Evolutionary conservation across 2,113 vertebrate genomes (phyloP).

Genomic region (Gymnarchus niloticus): DNA sequence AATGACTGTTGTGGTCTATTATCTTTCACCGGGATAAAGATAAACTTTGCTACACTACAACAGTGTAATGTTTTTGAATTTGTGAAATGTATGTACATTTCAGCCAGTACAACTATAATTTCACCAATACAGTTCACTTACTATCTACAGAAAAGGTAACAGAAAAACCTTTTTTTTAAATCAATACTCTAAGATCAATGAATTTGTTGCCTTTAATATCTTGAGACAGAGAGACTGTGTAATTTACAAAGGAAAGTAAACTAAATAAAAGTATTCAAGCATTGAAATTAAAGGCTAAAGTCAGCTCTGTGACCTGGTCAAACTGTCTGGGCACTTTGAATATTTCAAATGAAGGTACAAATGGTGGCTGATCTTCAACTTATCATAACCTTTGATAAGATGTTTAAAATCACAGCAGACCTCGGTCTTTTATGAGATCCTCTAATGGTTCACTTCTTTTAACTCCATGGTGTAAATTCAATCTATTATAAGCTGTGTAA

Average conservation of each 20-base stretch:
- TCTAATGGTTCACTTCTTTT: background rate
- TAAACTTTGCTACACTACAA: background rate
- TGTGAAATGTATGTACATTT: too few relatives aligned
- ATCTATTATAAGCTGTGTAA: too few relatives aligned
- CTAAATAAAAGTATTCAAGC: too few relatives aligned
- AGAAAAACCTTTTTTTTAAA: too few relatives aligned
- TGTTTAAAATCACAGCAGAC: background rate
- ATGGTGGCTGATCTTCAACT: background rate
- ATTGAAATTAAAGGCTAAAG: too few relatives aligned
- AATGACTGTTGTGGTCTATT: background rate
- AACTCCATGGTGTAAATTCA: background rate
- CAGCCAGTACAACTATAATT: too few relatives aligned
- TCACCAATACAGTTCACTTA: too few relatives aligned
- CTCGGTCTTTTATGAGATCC: background rate
- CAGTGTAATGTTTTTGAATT: background rate
- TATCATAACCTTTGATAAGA: background rate
- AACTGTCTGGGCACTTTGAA: background rate
- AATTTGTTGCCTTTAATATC: too few relatives aligned
- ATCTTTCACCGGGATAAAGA: constrained; percentile 27
- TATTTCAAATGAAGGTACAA: background rate
- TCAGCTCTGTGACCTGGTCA: background rate
- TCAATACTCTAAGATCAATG: too few relatives aligned
- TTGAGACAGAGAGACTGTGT: too few relatives aligned
- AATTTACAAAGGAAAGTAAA: too few relatives aligned
- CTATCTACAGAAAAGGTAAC: too few relatives aligned